Evolutionary conservation across 2,113 vertebrate species (phyloP).

Genomic region (human (Homo sapiens)): GRCh38 chr1:73820001-73820500

Average conservation of each 20-base stretch:
- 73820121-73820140: background rate
- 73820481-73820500: conserved; percentile 31
- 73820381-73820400: background rate
- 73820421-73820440: conserved; percentile 43
- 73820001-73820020: background rate
- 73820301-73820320: conserved; percentile 28
- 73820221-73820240: background rate
- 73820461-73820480: conserved; percentile 29
- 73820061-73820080: background rate
- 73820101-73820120: background rate
- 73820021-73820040: background rate
- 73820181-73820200: background rate
- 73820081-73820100: background rate
- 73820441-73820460: conserved; percentile 29
- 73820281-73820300: background rate
- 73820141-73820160: background rate
- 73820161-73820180: background rate
- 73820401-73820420: background rate
- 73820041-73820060: background rate
- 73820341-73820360: background rate
- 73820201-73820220: background rate
- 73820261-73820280: background rate
- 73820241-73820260: background rate
- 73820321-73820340: conserved; percentile 50
- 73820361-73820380: conserved; percentile 48